These are phyloP conservation scores for Emydura subglobosa DNA, from an alignment of 2,113 vertebrate genomes.

Conservation along the genomic window DNA sequence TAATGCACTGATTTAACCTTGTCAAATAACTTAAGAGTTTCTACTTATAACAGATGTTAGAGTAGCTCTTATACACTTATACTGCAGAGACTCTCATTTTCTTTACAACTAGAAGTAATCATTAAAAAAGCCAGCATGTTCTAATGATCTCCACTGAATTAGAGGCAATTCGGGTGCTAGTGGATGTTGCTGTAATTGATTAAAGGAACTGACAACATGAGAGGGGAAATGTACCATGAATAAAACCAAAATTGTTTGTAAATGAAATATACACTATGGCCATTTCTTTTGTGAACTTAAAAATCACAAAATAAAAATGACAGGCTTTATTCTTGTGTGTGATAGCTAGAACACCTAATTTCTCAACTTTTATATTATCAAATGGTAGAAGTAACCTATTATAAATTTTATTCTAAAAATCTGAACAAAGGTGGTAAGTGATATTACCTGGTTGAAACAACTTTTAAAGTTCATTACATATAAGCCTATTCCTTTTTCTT, in stretches of 20 bases:
- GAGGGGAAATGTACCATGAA: background rate
- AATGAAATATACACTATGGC: background rate
- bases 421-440: no score
- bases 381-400: no score
- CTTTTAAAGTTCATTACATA: no score
- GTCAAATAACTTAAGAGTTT: background rate
- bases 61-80: background rate
- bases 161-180: background rate
- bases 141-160: background rate
- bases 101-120: background rate
- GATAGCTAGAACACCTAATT: no score
- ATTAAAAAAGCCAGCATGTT: background rate
- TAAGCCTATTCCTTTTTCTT: no score
- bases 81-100: background rate
- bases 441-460: no score
- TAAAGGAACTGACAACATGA: background rate
- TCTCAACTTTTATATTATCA: no score
- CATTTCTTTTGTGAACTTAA: no score
- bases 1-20: background rate
- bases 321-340: no score
- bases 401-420: no score
- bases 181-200: background rate
- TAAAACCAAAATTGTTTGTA: background rate
- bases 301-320: no score
- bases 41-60: background rate